A percentile compares a stretch with the other conserved stretches of the same genome.
These are phyloP conservation scores for Benthosema pterotum DNA, from an alignment of 2,797 vertebrate species.

Conservation along the genomic window DNA sequence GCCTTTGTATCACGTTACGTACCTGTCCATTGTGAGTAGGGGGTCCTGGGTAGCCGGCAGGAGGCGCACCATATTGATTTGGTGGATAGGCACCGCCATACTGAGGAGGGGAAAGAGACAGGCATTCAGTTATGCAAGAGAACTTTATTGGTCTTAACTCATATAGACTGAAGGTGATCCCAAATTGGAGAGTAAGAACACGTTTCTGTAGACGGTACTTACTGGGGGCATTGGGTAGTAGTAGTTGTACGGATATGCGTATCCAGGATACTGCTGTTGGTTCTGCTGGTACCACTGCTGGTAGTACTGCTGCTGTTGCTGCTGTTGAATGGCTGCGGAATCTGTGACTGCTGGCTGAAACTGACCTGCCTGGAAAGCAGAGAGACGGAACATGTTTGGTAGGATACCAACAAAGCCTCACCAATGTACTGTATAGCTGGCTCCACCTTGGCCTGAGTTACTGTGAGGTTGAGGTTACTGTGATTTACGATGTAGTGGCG, in stretches of 20 bases:
- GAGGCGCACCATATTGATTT: conserved; percentile 76
- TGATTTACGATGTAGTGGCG: too few relatives aligned
- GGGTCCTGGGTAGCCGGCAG: conserved; percentile 70
- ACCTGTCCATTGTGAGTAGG: conserved; percentile 79
- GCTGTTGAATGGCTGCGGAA: conserved; percentile 78
- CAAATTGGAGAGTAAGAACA: too few relatives aligned
- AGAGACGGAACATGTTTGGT: neutral
- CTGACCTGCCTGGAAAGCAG: conserved; percentile 69
- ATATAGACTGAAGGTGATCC: too few relatives aligned
- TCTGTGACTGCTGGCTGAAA: conserved; percentile 80
- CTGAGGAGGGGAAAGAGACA: conserved; percentile 49
- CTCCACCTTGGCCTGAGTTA: too few relatives aligned
- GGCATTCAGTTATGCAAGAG: neutral
- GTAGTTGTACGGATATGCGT: conserved; percentile 87
- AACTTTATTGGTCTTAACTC: neutral
- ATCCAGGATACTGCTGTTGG: conserved; percentile 85
- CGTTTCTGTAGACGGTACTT: conserved; percentile 41
- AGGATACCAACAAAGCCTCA: too few relatives aligned
- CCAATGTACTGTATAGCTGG: too few relatives aligned
- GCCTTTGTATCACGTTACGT: conserved; percentile 10
- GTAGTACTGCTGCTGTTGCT: conserved; percentile 82
- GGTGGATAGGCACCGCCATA: conserved; percentile 78
- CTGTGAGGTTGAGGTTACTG: too few relatives aligned
- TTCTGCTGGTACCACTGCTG: conserved; percentile 81
- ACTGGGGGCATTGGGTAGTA: conserved; percentile 82